Evolutionary conservation across 1,140 invertebrate species (phyloP), one percentile per base, ranked within the genome.

Genomic region (Drosophila eugracilis): DNA sequence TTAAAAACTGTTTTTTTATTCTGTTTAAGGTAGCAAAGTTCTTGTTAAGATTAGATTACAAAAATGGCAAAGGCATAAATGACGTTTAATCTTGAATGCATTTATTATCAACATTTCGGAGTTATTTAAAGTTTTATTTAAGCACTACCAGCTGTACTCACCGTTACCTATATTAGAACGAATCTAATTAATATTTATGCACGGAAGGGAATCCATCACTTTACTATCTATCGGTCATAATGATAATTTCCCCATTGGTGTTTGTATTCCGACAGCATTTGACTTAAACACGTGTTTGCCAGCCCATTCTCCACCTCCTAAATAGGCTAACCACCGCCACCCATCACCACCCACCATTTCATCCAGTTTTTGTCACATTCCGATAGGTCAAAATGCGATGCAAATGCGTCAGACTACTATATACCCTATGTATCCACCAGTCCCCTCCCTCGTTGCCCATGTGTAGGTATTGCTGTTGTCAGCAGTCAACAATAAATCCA

Each of bases 401-500:
- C 60, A 53, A 67, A 42, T 67, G 60, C 63, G 63, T 67, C 63
- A 67, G 60, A 42, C 34, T 15, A 42, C 5, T 55, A 55, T 22
- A 15, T 14, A 10, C 19, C 17, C 9, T 19, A 10, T 3, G 12
- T 6, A 17, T 12, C 5, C 41, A 4, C 21, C 2, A 5, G n/a
- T 7, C 6, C 5, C 21, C 21, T 7, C 21, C 19, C n/a, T 9
- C 21, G 9, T 1, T 9, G 0, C 57, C 41, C 21, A 39, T 21
- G 15, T 26, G 17, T 26, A 21, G 39, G 28, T 44, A 53, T 39
- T 60, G 49, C 50, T 44, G 57, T 53, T 78, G 78, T 88, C 81
- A 86, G 83, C 83, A 86, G 83, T 86, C 77, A 86, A 81, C 81
- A 81, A 86, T 88, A 86, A 81, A 86, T 86, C 81, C 81, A 86